Conservation (phyloP, 2,888 invertebrate species). For the Callyntrura guangdongensis region DNA sequence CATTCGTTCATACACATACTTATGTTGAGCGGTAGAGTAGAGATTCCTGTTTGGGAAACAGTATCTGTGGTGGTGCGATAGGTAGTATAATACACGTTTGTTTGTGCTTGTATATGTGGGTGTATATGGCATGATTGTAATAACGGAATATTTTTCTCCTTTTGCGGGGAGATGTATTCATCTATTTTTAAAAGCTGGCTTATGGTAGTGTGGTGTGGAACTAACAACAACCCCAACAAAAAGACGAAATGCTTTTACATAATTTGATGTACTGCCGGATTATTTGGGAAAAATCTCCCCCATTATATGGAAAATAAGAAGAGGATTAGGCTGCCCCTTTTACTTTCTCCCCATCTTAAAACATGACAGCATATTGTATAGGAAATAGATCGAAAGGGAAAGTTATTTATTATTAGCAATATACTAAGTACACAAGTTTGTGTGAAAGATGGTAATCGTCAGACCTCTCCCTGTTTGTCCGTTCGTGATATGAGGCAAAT, state of each 20-base stretch:
- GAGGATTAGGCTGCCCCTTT: constrained; percentile 1
- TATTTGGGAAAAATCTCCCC: neutral
- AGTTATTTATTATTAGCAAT: neutral
- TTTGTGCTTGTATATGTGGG: too few species aligned
- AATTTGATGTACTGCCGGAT: constrained; percentile 24
- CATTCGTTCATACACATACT: constrained; percentile 2
- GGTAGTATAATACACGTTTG: too few species aligned
- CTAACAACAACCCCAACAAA: neutral
- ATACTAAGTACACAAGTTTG: constrained; percentile 17
- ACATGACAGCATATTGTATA: neutral
- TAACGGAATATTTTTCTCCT: constrained; percentile 47
- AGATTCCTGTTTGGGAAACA: neutral
- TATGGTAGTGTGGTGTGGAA: neutral
- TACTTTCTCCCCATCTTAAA: neutral
- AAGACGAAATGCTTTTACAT: constrained; percentile 47
- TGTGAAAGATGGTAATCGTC: neutral
- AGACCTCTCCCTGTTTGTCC: neutral
- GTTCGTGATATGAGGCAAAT: neutral
- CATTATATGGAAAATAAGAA: neutral
- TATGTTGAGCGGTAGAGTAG: neutral
- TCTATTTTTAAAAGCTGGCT: constrained; percentile 1
- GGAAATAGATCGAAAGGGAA: neutral
- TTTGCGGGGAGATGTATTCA: constrained; percentile 24
- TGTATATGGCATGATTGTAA: constrained; percentile 61
- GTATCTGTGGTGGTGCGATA: too few species aligned